Evolutionary conservation across 2,888 invertebrate genomes (phyloP).

Genomic region (Arctia plantaginis): DNA sequence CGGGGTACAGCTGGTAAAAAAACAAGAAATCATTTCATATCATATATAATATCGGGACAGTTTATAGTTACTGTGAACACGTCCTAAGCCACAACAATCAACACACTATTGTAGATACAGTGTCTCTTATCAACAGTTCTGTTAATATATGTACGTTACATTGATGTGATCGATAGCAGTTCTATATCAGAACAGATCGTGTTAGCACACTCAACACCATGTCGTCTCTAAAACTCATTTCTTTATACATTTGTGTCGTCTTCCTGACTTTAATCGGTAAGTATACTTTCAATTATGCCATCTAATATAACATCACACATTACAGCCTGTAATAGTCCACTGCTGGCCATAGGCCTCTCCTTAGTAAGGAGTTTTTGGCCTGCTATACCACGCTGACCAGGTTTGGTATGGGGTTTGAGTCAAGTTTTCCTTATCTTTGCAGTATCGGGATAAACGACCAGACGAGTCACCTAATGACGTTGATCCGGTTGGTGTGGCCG

Average conservation of each 20-base stretch:
- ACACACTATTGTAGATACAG: neutral
- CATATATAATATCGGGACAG: neutral
- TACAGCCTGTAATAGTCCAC: too few species aligned
- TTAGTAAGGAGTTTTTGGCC: too few species aligned
- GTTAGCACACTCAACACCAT: neutral
- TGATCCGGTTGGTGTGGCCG: too few species aligned
- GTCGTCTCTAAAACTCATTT: neutral
- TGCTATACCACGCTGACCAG: too few species aligned
- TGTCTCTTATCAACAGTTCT: neutral
- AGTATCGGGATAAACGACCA: too few species aligned
- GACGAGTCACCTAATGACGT: too few species aligned
- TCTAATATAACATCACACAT: too few species aligned
- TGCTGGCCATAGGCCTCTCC: too few species aligned
- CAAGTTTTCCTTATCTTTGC: too few species aligned
- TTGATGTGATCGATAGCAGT: neutral
- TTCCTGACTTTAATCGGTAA: neutral
- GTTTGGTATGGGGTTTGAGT: too few species aligned
- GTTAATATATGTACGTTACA: neutral
- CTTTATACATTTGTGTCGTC: neutral
- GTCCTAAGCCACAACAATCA: neutral
- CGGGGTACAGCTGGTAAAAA: too few species aligned
- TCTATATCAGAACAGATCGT: neutral
- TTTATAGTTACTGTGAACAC: neutral
- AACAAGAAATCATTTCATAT: too few species aligned
- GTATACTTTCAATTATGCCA: neutral